phyloP scores from a whole-genome alignment of 64 coral and sea anemone species.

The Porites lutea region DNA sequence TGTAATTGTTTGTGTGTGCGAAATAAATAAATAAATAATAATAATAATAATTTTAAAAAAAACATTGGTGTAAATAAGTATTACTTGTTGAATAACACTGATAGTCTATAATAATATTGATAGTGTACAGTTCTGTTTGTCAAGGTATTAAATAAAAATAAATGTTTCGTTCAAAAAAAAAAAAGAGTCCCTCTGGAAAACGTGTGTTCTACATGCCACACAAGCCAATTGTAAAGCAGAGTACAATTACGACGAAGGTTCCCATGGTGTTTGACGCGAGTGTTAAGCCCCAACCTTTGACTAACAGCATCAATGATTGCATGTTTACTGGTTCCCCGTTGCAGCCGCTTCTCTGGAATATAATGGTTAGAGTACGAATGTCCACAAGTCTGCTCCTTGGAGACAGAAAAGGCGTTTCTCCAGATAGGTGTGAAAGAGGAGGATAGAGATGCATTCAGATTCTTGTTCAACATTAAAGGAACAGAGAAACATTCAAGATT shows the following conservation, averaged over 20 bases:
- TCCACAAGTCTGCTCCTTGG: not conserved
- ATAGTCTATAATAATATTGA: too few relatives aligned
- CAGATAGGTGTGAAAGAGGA: slow-evolving; percentile 16
- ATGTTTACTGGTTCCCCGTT: slow-evolving; percentile 7
- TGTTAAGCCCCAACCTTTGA: not conserved
- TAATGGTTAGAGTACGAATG: slow-evolving; percentile 34
- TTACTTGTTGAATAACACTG: too few relatives aligned
- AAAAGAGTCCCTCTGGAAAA: not conserved
- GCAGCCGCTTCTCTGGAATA: slow-evolving; percentile 19
- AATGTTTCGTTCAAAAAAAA: too few relatives aligned
- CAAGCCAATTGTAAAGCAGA: slow-evolving; percentile 44
- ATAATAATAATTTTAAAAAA: too few relatives aligned
- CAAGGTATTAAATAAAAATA: too few relatives aligned
- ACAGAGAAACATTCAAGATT: slow-evolving; percentile 43
- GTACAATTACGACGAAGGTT: slow-evolving; percentile 4
- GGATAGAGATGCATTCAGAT: slow-evolving; percentile 44
- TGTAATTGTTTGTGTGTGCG: too few relatives aligned
- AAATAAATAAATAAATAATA: too few relatives aligned
- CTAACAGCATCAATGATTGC: slow-evolving; percentile 32
- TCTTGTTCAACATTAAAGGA: slow-evolving; percentile 44
- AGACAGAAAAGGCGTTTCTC: slow-evolving; percentile 15
- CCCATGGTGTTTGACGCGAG: slow-evolving; percentile 33
- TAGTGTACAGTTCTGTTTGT: too few relatives aligned
- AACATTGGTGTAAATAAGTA: too few relatives aligned
- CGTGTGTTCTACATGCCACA: slow-evolving; percentile 53